Evolutionary conservation across 2,797 vertebrate species (phyloP).

Genomic region (Manis crassicaudata): DNA sequence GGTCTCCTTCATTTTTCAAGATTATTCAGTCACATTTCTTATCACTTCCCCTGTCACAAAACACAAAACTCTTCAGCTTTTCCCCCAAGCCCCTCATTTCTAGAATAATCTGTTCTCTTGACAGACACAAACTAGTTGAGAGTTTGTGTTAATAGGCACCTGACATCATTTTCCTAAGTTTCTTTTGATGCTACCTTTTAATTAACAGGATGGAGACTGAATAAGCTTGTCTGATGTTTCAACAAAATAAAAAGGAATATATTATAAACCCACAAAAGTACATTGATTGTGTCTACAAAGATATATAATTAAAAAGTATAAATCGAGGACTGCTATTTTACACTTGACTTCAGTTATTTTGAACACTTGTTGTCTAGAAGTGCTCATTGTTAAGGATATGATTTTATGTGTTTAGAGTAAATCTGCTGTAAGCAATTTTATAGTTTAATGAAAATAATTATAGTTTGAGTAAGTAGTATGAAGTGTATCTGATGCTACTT

Average conservation of each 20-base stretch:
- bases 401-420: slow-evolving; percentile 84
- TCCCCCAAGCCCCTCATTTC: background rate
- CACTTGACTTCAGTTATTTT: slow-evolving; percentile 86
- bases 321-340: slow-evolving; percentile 86
- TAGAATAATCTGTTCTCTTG: slow-evolving; percentile 82
- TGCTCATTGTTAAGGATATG: slow-evolving; percentile 80
- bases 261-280: slow-evolving; percentile 78
- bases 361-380: slow-evolving; percentile 83
- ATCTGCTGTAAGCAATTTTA: slow-evolving; percentile 86
- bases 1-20: slow-evolving; percentile 25
- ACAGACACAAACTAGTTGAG: slow-evolving; percentile 80
- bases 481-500: slow-evolving; percentile 86
- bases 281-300: slow-evolving; percentile 86
- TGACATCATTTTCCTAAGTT: slow-evolving; percentile 82
- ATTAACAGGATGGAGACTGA: slow-evolving; percentile 83
- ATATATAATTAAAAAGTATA: slow-evolving; percentile 87
- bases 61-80: slow-evolving; percentile 73
- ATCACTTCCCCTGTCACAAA: slow-evolving; percentile 52
- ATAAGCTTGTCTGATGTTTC: slow-evolving; percentile 79
- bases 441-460: slow-evolving; percentile 90
- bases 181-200: slow-evolving; percentile 85
- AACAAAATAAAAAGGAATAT: slow-evolving; percentile 82
- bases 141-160: slow-evolving; percentile 84
- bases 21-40: slow-evolving; percentile 76
- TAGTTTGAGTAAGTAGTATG: slow-evolving; percentile 85